These are phyloP conservation scores for Idaea aversata DNA, from an alignment of 2,888 invertebrate genomes.

Conservation along the genomic window DNA sequence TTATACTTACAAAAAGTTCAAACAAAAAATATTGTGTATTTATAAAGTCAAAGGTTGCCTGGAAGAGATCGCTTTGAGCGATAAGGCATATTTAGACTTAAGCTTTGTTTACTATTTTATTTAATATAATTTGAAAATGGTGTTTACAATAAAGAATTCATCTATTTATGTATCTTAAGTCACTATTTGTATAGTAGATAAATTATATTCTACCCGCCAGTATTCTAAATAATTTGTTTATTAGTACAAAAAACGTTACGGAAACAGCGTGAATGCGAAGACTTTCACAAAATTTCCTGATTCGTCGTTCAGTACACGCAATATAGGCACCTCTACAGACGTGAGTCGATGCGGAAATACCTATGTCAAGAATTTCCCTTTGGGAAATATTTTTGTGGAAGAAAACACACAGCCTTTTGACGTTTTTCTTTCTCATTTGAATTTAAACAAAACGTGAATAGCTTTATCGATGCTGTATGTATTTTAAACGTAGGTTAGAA, in stretches of 20 bases:
- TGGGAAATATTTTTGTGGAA: conserved; percentile 28
- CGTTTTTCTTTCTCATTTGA: conserved; percentile 8
- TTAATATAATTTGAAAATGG: too few relatives aligned
- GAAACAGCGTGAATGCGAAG: conserved; percentile 38
- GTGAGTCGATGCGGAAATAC: conserved; percentile 44
- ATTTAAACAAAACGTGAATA: conserved; percentile 11
- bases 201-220: not conserved
- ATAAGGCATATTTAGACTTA: too few relatives aligned
- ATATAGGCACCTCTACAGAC: conserved; percentile 28
- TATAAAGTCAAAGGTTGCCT: too few relatives aligned
- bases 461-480: conserved; percentile 10
- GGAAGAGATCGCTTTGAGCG: too few relatives aligned
- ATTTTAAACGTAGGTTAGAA: not conserved
- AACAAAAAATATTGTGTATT: not conserved
- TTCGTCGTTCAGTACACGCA: conserved; percentile 30
- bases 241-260: conserved; percentile 8
- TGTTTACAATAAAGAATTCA: too few relatives aligned
- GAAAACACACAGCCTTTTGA: conserved; percentile 23
- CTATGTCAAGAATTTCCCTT: conserved; percentile 45
- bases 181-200: too few relatives aligned
- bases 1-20: not conserved
- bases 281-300: conserved; percentile 58
- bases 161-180: too few relatives aligned
- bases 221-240: not conserved
- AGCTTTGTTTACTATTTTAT: too few relatives aligned